Evolutionary conservation across 2,113 vertebrate species (phyloP).

Genomic region (Dascyllus trimaculatus): DNA sequence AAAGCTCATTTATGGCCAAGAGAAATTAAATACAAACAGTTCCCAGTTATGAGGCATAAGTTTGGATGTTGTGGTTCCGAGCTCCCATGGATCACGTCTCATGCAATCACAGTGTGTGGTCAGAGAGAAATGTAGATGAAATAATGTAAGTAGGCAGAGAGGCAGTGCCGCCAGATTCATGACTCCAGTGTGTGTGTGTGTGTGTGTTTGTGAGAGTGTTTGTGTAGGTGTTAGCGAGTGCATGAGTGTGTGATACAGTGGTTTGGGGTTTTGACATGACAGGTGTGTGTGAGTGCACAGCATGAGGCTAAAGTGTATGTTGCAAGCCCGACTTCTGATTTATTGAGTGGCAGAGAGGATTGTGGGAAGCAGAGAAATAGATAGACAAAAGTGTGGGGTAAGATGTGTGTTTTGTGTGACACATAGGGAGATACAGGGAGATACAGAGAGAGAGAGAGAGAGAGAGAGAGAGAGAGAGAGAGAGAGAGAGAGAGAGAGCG

Average conservation of each 20-base stretch:
- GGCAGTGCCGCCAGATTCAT: conserved; percentile 24
- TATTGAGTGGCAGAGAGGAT: conserved; percentile 51
- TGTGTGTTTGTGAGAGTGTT: conserved; percentile 5
- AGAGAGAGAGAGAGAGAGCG: background rate
- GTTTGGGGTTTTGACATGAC: conserved; percentile 37
- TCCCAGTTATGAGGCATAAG: conserved; percentile 39
- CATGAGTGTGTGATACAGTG: conserved; percentile 35
- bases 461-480: background rate
- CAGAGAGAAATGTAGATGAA: conserved; percentile 36
- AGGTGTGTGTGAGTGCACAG: conserved; percentile 36
- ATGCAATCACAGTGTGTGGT: conserved; percentile 56
- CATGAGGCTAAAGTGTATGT: conserved; percentile 25
- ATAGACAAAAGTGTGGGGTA: conserved; percentile 31
- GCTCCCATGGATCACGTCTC: conserved; percentile 42
- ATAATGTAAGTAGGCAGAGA: conserved; percentile 43
- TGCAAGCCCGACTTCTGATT: conserved; percentile 51
- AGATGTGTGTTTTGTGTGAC: conserved; percentile 10
- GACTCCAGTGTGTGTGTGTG: conserved; percentile 19
- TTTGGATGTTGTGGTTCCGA: conserved; percentile 39
- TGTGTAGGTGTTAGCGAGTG: background rate
- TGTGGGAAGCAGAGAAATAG: conserved; percentile 50
- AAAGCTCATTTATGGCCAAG: conserved; percentile 32
- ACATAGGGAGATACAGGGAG: background rate
- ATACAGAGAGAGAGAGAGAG: background rate
- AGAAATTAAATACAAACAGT: conserved; percentile 53